phyloP scores from a whole-genome alignment of 2,888 invertebrate genomes.

The Euproctis similis region DNA sequence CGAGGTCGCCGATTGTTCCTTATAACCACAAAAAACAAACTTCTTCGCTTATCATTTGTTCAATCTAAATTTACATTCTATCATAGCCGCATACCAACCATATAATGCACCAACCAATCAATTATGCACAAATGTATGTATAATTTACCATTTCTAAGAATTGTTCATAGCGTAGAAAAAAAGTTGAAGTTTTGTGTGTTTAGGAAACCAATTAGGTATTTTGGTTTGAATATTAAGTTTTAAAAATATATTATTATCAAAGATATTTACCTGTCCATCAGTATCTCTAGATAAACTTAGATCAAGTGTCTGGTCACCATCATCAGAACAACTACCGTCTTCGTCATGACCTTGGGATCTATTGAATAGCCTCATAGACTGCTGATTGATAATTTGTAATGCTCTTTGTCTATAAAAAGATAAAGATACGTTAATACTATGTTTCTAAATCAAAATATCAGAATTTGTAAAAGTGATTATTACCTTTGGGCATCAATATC shows the following conservation, averaged over 20 bases:
- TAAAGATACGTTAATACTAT: no score
- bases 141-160: constrained; percentile 24
- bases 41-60: constrained; percentile 14
- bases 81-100: constrained; percentile 22
- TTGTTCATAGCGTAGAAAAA: constrained; percentile 7
- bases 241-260: background rate
- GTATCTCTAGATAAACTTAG: constrained; percentile 68
- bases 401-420: constrained; percentile 62
- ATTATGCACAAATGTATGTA: constrained; percentile 17
- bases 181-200: constrained; percentile 2
- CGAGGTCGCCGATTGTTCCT: constrained; percentile 71
- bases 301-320: constrained; percentile 70
- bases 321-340: constrained; percentile 67
- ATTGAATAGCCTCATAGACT: constrained; percentile 62
- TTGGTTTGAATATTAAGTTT: background rate
- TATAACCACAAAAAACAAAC: constrained; percentile 20
- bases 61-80: constrained; percentile 26
- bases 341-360: constrained; percentile 60
- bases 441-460: background rate
- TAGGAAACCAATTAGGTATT: constrained; percentile 1
- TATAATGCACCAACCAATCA: no score
- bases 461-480: background rate
- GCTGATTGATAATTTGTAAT: constrained; percentile 64
- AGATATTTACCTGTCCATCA: constrained; percentile 58
- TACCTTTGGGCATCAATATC: constrained; percentile 66